Conservation (phyloP, 2,797 vertebrate species). For the Tokudaia tokunoshimensis region DNA sequence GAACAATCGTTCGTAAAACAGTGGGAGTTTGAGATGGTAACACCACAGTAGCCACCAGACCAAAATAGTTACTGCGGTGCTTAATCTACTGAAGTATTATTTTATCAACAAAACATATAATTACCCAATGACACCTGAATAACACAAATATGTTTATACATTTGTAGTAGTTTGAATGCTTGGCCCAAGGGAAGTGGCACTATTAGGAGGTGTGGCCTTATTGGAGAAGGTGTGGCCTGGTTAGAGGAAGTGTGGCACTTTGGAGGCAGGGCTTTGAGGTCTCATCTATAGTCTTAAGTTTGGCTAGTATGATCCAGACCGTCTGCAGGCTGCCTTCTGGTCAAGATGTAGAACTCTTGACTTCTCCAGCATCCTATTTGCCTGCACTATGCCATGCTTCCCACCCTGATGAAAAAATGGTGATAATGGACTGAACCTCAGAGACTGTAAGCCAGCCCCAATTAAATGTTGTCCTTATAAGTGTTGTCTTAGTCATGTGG, state of each 20-base stretch:
- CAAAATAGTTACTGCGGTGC: neutral
- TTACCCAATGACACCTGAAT: neutral
- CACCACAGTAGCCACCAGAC: neutral
- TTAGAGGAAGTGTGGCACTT: no score
- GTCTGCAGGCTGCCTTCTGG: no score
- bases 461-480: no score
- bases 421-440: no score
- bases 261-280: neutral
- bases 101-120: neutral
- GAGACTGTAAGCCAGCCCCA: no score
- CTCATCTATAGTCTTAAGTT: neutral
- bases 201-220: neutral
- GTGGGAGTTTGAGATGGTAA: neutral
- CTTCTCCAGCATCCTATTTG: no score
- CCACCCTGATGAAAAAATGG: no score
- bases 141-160: neutral
- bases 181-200: neutral
- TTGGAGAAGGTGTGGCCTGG: no score
- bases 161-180: neutral
- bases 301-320: no score
- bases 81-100: neutral
- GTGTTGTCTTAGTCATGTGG: no score
- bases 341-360: no score
- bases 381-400: no score
- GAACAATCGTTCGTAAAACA: neutral